Evolutionary conservation across 2,888 invertebrate species (phyloP), one percentile per base, ranked within the genome.

Genomic region (Orchestes rusci): DNA sequence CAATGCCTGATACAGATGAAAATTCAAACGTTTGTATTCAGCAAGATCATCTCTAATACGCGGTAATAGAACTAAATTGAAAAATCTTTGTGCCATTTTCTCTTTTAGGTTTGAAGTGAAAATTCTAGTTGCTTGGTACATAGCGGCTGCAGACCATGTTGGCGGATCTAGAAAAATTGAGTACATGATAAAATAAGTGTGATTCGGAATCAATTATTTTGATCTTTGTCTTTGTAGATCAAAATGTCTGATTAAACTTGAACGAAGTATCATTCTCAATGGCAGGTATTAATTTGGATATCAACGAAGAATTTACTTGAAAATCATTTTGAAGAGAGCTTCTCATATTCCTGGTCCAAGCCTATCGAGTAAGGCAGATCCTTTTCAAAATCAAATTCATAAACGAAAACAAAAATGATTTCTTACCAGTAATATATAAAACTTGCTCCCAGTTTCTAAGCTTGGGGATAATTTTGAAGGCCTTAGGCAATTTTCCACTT

Each of bases 91-190:
- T 0, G 95, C 94, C 92, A 95, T 93, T 60, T 88, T 85, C 54
- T 93, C 92, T 60, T 93, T 94, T 23, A 97, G 72, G 67, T 95
- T 95, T 1, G 97, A 95, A n/a, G 92, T 85, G 68, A 99, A 99
- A 58, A 97, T 88, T 62, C 96, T 75, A 1, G 91, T 93, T 1
- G 89, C 93, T 70, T 83, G 94, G 67, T 93, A 96, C 87, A 99
- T 89, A 1, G 96, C 90, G 31, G 97, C 96, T 13, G 99, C 95
- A 41, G 92, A 88, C 99, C 99, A 99, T 30, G 78, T 80, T n/a
- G 89, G 82, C 5, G 99, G 97, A 67, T 91, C 88, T 64, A 37
- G 2, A 5, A 19, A 20, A 19, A 34, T 33, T 32, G 10, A 4
- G n/a, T 32, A 23, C 5, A 10, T 10, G 10, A 10, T 23, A 23